Conservation (phyloP, 92 coral and sea anemone genomes). For the Phenganax subtilis region DNA sequence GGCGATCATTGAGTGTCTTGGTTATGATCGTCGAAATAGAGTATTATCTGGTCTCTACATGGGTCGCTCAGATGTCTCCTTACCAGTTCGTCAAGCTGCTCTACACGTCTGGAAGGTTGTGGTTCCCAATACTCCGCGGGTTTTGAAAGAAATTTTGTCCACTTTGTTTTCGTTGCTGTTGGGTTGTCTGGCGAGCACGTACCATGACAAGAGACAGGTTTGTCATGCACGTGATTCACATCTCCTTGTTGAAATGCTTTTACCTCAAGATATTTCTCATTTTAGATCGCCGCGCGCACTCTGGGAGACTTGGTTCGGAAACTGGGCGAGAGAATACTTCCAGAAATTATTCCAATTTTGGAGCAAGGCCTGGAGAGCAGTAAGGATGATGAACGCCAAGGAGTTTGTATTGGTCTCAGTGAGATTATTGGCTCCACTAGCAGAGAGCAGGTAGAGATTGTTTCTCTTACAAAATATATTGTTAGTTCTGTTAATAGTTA, state of each 20-base stretch:
- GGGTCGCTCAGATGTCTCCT: conserved; percentile 98
- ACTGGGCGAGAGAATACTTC: conserved; percentile 88
- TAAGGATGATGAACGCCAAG: conserved; percentile 86
- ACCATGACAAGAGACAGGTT: conserved; percentile 97
- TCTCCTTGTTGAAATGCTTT: not conserved
- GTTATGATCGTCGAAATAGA: conserved; percentile 87
- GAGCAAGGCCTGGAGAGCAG: conserved; percentile 86
- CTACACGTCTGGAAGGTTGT: conserved; percentile 99
- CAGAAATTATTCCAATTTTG: conserved; percentile 93
- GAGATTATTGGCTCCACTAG: conserved; percentile 94
- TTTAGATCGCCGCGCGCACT: conserved; percentile 88
- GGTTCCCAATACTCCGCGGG: conserved; percentile 96
- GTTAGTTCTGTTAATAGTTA: not conserved
- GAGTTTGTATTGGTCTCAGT: conserved; percentile 95
- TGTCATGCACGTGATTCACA: not conserved
- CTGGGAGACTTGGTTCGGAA: conserved; percentile 95
- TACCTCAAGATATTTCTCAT: not conserved
- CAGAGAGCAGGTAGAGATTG: conserved; percentile 71
- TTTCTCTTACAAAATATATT: too few species aligned
- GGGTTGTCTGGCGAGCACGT: conserved; percentile 95
- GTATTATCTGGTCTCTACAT: conserved; percentile 95
- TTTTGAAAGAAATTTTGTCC: conserved; percentile 87
- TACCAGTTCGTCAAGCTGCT: conserved; percentile 95
- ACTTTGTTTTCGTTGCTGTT: conserved; percentile 88
- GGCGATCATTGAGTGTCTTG: conserved; percentile 85